Evolutionary conservation across 2,888 invertebrate genomes (phyloP), one percentile per base, ranked within the genome.

Genomic region (Odontothrips loti): DNA sequence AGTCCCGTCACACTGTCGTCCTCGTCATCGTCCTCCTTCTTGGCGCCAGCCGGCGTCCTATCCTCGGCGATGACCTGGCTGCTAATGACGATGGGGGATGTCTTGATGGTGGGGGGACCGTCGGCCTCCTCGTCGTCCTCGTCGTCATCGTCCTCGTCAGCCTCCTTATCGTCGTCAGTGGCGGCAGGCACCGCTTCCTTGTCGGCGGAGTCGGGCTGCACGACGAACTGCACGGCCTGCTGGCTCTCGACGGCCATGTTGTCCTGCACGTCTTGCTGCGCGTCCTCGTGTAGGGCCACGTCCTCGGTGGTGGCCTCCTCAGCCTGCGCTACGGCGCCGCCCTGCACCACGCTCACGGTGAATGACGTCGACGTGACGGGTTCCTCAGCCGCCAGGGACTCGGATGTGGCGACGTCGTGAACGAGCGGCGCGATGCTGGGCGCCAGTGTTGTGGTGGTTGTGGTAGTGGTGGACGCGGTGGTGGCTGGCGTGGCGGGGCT

Each of bases 281-380:
- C 27, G 58, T 81, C 80, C 34, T 80, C 68, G 43, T 68, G 78
- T 11, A 51, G 80, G 15, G 51, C 48, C 34, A 82, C 80, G 27
- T 80, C 80, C 20, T 82, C 81, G 43, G 79, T 81, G n/a, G 58
- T 79, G 79, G 48, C 75, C 43, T 81, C 78, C 68, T 79, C 68
- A 1, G 80, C 68, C 43, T 34, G 27, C 68, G 79, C 78, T 0
- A 68, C 58, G 58, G 80, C 80, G 15, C 80, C 78, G 15, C 82
- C 82, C 79, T 84, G 83, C 1, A 85, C 83, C 17, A 84, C 84
- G 79, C 82, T 84, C 23, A 85, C 83, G 11, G 84, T 84, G 81
- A 84, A 83, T n/a, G 85, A 83, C 0, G 85, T 84, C 0, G 85
- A 84, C 4, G 85, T 85, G 43, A 84, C 83, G 8, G 84, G 82